Evolutionary conservation across 2,113 vertebrate species (phyloP).

Genomic region (Brachionichthys hirsutus): DNA sequence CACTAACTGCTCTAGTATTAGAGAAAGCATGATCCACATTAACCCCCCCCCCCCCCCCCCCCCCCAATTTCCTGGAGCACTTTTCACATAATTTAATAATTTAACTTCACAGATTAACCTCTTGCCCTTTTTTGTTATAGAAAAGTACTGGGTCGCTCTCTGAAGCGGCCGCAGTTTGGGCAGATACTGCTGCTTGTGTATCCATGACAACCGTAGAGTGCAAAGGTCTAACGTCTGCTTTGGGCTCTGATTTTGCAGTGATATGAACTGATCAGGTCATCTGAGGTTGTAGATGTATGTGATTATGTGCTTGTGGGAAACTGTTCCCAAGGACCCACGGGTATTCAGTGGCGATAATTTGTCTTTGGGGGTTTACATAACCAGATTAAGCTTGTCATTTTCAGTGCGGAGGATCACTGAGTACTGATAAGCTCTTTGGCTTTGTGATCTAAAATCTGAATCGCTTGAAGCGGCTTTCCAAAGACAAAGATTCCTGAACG

Average conservation of each 20-base stretch:
- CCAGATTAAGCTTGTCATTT: slow-evolving; percentile 53
- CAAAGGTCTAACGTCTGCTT: background rate
- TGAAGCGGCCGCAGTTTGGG: slow-evolving; percentile 3
- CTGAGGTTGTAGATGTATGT: background rate
- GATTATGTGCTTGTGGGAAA: slow-evolving; percentile 20
- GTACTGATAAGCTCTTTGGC: slow-evolving; percentile 37
- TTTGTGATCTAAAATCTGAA: slow-evolving; percentile 33
- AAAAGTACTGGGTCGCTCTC: slow-evolving; percentile 4
- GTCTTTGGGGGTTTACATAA: slow-evolving; percentile 36
- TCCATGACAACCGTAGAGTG: background rate
- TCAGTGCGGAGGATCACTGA: slow-evolving; percentile 41
- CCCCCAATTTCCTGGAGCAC: slow-evolving; percentile 24
- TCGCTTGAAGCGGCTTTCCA: slow-evolving; percentile 39
- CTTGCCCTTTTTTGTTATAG: slow-evolving; percentile 17
- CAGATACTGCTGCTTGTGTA: background rate
- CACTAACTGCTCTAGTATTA: slow-evolving; percentile 12
- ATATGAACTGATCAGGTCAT: background rate
- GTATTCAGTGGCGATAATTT: slow-evolving; percentile 15
- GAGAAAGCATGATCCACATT: slow-evolving; percentile 53
- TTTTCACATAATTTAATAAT: slow-evolving; percentile 48
- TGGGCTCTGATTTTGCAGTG: background rate
- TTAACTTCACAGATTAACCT: slow-evolving; percentile 60
- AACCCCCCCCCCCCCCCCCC: background rate
- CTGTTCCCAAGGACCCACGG: slow-evolving; percentile 16
- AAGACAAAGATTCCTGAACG: slow-evolving; percentile 41